phyloP scores from a whole-genome alignment of 2,113 vertebrate genomes.

The Nothocercus nigrocapillus region DNA sequence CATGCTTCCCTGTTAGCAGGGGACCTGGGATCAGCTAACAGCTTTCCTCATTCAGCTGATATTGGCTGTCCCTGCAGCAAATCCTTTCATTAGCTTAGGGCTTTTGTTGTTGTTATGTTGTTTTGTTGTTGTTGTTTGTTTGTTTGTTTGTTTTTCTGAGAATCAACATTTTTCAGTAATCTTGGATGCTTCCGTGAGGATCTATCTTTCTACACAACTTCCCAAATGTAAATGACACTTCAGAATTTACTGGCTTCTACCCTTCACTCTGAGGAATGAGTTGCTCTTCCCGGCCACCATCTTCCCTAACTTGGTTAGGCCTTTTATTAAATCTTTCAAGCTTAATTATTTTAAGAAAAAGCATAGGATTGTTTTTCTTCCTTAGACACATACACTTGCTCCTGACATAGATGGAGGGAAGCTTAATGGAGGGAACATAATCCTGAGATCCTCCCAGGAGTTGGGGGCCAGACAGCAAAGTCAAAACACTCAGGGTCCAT shows the following conservation, averaged over 20 bases:
- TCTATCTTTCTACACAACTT: not conserved
- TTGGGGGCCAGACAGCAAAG: not conserved
- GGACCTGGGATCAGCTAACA: not conserved
- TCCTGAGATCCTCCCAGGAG: not conserved
- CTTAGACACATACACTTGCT: not conserved
- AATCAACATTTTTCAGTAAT: not conserved
- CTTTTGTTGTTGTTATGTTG: too few species aligned
- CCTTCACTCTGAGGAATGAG: not conserved
- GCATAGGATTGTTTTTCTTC: not conserved
- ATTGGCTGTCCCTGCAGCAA: not conserved
- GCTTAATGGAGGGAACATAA: not conserved
- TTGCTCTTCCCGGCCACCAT: not conserved
- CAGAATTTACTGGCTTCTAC: not conserved
- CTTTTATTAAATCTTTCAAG: not conserved
- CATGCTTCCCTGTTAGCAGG: too few species aligned
- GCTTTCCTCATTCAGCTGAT: not conserved
- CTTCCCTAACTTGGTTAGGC: not conserved
- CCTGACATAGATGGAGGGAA: not conserved
- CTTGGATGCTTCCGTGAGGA: not conserved
- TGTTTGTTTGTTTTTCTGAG: not conserved
- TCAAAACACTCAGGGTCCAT: not conserved
- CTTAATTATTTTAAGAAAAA: not conserved
- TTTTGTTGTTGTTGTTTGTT: too few species aligned
- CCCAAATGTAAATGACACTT: not conserved
- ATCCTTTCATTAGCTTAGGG: not conserved